phyloP scores from a whole-genome alignment of 2,797 vertebrate genomes.

The Champsocephalus esox region DNA sequence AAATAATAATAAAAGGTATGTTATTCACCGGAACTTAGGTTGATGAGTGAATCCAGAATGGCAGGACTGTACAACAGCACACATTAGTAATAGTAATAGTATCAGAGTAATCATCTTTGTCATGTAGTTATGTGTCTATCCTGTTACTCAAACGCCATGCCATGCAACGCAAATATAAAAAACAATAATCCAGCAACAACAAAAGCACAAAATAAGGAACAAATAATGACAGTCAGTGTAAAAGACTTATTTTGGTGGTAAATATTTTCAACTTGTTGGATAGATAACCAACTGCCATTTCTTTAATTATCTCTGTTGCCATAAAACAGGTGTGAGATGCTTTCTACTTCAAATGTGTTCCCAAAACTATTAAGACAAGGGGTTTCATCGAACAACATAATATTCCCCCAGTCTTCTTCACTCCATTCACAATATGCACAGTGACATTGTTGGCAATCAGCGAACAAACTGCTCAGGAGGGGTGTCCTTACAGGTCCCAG shows the following conservation, averaged over 20 bases:
- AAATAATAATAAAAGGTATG: no score
- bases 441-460: constrained; percentile 48
- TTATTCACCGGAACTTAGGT: no score
- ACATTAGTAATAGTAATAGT: no score
- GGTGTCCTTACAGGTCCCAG: constrained; percentile 53
- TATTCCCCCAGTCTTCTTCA: constrained; percentile 2
- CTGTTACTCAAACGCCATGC: neutral
- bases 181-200: neutral
- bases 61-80: no score
- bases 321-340: neutral
- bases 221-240: no score
- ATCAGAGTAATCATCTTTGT: neutral
- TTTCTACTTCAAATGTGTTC: constrained; percentile 21
- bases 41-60: no score
- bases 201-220: neutral
- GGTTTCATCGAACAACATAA: constrained; percentile 35
- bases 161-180: neutral
- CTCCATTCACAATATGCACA: constrained; percentile 37
- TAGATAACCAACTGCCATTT: neutral
- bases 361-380: constrained; percentile 29
- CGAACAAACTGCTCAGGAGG: constrained; percentile 44
- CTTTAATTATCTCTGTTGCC: constrained; percentile 13
- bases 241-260: neutral
- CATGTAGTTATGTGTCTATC: neutral
- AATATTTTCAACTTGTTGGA: neutral